Evolutionary conservation across 2,113 vertebrate species (phyloP).

Genomic region (Columba livia): DNA sequence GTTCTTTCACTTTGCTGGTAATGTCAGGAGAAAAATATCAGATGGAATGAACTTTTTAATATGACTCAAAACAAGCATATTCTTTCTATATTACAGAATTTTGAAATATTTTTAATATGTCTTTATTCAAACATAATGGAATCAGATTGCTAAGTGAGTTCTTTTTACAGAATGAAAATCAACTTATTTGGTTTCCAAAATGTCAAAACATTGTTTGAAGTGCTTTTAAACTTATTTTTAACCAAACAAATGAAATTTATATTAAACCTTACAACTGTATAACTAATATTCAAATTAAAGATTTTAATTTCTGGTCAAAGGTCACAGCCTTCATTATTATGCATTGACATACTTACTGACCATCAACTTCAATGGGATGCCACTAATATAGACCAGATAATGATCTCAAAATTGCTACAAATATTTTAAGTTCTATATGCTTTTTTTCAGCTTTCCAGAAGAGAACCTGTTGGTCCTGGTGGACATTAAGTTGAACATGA

Average conservation of each 20-base stretch:
- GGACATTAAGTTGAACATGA: background rate
- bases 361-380: background rate
- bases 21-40: background rate
- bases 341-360: background rate
- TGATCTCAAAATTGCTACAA: background rate
- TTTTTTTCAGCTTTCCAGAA: background rate
- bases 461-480: background rate
- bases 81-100: background rate
- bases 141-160: background rate
- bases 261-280: background rate
- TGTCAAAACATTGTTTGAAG: background rate
- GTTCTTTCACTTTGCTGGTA: background rate
- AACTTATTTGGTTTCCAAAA: background rate
- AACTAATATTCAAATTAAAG: background rate
- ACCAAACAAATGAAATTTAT: background rate
- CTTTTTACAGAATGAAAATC: background rate
- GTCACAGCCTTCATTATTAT: background rate
- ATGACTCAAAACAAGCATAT: accelerated
- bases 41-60: background rate
- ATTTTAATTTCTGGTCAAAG: background rate
- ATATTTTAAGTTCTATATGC: background rate
- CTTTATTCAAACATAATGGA: background rate
- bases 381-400: background rate
- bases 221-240: background rate
- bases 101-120: background rate